Evolutionary conservation across 1,140 invertebrate species (phyloP).

Genomic region (Solenopsis invicta): DNA sequence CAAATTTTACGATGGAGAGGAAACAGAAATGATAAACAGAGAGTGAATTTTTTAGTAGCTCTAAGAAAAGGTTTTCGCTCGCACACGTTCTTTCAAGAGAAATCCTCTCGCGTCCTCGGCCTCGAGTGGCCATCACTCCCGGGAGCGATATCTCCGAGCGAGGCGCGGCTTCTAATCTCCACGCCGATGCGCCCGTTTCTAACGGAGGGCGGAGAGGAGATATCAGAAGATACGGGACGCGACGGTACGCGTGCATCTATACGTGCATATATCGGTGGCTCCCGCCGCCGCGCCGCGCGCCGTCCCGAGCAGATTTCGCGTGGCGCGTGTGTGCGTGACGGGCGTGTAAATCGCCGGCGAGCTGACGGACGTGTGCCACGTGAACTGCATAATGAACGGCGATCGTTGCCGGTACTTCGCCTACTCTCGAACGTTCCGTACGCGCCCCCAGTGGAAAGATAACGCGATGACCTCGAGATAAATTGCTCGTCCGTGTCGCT

Average conservation of each 20-base stretch:
- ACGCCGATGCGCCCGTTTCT: not conserved
- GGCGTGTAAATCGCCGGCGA: constrained; percentile 65
- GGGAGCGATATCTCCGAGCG: constrained; percentile 35
- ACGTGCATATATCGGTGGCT: no score
- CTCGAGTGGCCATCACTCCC: constrained; percentile 17
- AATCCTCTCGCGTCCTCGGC: not conserved
- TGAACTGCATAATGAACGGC: constrained; percentile 75
- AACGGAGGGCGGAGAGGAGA: constrained; percentile 25
- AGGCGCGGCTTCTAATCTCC: constrained; percentile 47
- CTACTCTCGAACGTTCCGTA: constrained; percentile 66
- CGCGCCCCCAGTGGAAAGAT: constrained; percentile 64
- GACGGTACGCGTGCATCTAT: constrained; percentile 15
- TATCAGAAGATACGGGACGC: constrained; percentile 23
- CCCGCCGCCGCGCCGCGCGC: no score
- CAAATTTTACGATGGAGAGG: not conserved
- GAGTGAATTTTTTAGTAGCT: not conserved
- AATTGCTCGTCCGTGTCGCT: constrained; percentile 66
- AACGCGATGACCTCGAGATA: constrained; percentile 76
- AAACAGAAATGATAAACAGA: not conserved
- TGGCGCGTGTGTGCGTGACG: constrained; percentile 70
- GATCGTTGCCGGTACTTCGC: constrained; percentile 74
- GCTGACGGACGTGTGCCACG: constrained; percentile 76
- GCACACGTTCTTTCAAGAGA: not conserved
- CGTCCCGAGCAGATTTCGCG: constrained; percentile 66
- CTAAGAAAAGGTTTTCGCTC: not conserved